Evolutionary conservation across 2,888 invertebrate species (phyloP), one percentile per base, ranked within the genome.

Genomic region (Scaptomyza cyrtandrae): DNA sequence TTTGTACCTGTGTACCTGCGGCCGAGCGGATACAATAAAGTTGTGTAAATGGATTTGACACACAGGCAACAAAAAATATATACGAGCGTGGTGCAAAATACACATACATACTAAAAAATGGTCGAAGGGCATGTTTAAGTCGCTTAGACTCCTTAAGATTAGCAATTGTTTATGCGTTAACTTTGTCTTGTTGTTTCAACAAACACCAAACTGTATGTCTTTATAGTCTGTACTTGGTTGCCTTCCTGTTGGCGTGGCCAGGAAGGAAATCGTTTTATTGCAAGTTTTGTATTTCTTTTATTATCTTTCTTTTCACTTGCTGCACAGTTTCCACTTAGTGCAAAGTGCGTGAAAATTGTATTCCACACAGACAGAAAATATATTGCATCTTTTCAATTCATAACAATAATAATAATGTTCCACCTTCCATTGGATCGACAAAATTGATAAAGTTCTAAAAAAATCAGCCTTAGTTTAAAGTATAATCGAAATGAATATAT

Each of bases 251-350:
- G 35, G 29, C 64, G n/a, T 68, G 27, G 16, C 56, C 43, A 44
- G 56, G 29, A 66, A 49, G 65, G 41, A 65, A 55, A 55, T 43
- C 29, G 43, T n/a, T 55, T 55, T 49, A 37, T 65, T 44, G 29
- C 14, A 35, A 41, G 33, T 13, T 6, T 39, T 14, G 14, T 3
- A 46, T 33, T 2, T 5, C 3, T 24, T 39, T 31, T 9, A n/a
- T 24, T 33, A 27, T 65, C 27, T 19, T 29, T 24, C 35, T 6
- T 13, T 27, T 10, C 5, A 49, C n/a, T 10, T 33, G 33, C 33
- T 3, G 33, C 10, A 33, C 33, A 10, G 33, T 35, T 29, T n/a
- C 11, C 10, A 14, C 31, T 37, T 29, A 9, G 1, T 9, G 35
- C 49, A 50, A 27, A 14, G 24, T 9, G 9, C 13, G 7, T 24